Evolutionary conservation across 2,797 vertebrate genomes (phyloP).

Genomic region (Argyrosomus regius): DNA sequence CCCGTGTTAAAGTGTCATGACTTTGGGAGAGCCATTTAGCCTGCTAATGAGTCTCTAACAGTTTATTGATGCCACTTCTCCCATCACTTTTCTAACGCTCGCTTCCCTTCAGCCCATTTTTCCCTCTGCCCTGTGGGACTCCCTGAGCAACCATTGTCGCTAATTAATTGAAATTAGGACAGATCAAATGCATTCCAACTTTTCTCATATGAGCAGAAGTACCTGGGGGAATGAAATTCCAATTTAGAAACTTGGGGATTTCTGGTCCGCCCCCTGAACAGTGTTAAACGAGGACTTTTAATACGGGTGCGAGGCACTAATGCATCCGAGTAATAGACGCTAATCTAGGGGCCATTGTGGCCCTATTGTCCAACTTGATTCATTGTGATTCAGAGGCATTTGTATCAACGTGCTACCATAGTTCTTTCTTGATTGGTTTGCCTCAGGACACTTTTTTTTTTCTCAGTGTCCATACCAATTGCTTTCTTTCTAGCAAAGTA

Average conservation of each 20-base stretch:
- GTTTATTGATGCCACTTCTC: slow-evolving; percentile 89
- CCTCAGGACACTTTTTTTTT: slow-evolving; percentile 57
- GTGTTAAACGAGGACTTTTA: slow-evolving; percentile 85
- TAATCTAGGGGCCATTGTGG: slow-evolving; percentile 83
- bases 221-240: slow-evolving; percentile 89
- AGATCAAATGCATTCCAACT: slow-evolving; percentile 91
- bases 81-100: slow-evolving; percentile 85
- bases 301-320: slow-evolving; percentile 78
- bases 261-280: slow-evolving; percentile 85
- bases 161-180: slow-evolving; percentile 92
- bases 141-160: slow-evolving; percentile 87
- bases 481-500: slow-evolving; percentile 40
- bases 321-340: slow-evolving; percentile 81
- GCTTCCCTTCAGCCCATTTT: slow-evolving; percentile 83
- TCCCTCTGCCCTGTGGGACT: slow-evolving; percentile 85
- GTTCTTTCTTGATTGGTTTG: slow-evolving; percentile 67
- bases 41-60: slow-evolving; percentile 88
- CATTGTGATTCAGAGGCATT: slow-evolving; percentile 71
- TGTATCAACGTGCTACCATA: slow-evolving; percentile 52
- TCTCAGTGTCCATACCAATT: slow-evolving; percentile 51
- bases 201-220: slow-evolving; percentile 88
- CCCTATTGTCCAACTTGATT: slow-evolving; percentile 82
- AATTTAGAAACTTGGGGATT: slow-evolving; percentile 90
- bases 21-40: slow-evolving; percentile 88
- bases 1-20: slow-evolving; percentile 87